Evolutionary conservation across 2,888 invertebrate genomes (phyloP), one percentile per base, ranked within the genome.

Genomic region (Callyntrura guangdongensis): DNA sequence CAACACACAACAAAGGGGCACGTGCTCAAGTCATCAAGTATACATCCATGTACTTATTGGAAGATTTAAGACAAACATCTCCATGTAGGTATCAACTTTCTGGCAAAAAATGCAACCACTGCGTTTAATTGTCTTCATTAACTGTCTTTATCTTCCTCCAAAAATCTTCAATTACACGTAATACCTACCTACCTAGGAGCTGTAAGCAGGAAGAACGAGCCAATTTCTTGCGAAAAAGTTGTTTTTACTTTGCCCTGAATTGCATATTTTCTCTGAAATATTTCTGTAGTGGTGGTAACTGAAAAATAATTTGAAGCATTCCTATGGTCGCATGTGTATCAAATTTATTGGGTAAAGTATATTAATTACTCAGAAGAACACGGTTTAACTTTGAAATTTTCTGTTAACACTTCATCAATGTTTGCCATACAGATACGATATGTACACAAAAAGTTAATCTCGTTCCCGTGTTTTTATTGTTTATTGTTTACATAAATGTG

Each of bases 91-190:
- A 64, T n/a, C 17, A 59, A n/a, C 5, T 59, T n/a, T 36, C 5
- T 59, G 17, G 59, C 59, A 59, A 59, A 64, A 67, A 67, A 67
- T 20, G 47, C 47, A 72, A 47, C 20, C 20, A 14, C 17, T 20
- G 4, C 1, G 47, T 22, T 72, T 72, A 72, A 72, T 72, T 72
- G 47, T 45, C 72, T 72, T 72, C 72, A 72, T 72, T 20, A 72
- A 72, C 14, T 14, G 2, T 72, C 47, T 20, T 22, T 72, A 72
- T 47, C 72, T 36, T 14, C n/a, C 27, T 20, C 11, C 72, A 47
- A 47, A 14, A 20, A 47, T 47, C 47, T 47, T n/a, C 9, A 72
- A 72, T 72, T 72, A 47, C 11, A 72, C 47, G 20, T 12, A 12
- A 20, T n/a, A n/a, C n/a, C 45, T 72, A 47, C 47, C 17, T 47